Conservation (phyloP, 2,113 vertebrate species). For the Phrynosoma platyrhinos region DNA sequence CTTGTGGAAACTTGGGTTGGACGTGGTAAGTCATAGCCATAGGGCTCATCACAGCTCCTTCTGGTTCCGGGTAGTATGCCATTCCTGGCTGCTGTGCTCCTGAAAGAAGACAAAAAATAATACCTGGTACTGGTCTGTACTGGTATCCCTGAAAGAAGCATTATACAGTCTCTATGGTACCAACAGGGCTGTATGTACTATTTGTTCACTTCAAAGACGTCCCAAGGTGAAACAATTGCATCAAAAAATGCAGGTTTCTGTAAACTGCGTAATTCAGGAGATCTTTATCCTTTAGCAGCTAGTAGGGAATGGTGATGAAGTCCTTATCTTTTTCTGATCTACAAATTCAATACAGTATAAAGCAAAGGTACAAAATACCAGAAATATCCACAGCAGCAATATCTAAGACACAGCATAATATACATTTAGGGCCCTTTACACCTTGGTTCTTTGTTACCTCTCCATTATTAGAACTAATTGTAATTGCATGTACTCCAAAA, state of each 20-base stretch:
- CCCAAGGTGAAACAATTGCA: not conserved
- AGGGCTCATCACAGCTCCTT: conserved; percentile 78
- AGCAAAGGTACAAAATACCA: no score
- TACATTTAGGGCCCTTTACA: no score
- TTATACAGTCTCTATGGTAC: not conserved
- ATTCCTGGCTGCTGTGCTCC: conserved; percentile 88
- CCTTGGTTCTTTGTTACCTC: no score
- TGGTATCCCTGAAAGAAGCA: not conserved
- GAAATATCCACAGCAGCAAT: no score
- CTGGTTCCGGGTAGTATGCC: conserved; percentile 88
- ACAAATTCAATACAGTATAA: not conserved
- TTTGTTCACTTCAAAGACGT: not conserved
- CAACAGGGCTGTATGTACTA: not conserved
- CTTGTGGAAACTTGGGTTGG: conserved; percentile 85
- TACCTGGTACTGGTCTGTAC: not conserved
- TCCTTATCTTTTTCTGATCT: not conserved
- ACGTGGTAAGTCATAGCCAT: conserved; percentile 85
- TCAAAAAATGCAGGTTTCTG: not conserved
- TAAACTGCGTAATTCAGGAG: not conserved
- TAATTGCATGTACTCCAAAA: no score
- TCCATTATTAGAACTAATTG: no score
- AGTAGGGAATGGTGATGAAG: not conserved
- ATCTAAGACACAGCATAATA: no score
- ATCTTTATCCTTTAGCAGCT: not conserved
- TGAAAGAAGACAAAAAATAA: conserved; percentile 68